These are phyloP conservation scores for Heterodera filipjevi DNA, from an alignment of 2,888 invertebrate genomes.

Conservation along the genomic window DNA sequence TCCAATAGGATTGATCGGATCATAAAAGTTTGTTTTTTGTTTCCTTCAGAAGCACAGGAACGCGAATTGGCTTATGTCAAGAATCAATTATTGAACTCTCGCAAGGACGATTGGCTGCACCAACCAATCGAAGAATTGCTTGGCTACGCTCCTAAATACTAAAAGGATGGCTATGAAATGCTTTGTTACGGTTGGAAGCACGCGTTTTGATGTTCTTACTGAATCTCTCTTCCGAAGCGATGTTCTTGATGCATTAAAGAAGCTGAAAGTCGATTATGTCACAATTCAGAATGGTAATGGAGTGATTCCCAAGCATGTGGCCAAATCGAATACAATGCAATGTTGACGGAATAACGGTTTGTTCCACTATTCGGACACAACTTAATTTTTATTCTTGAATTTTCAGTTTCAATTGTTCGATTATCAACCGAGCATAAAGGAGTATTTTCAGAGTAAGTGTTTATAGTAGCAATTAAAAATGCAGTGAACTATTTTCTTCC, in stretches of 20 bases:
- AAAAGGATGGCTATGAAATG: slow-evolving; percentile 65
- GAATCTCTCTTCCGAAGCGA: slow-evolving; percentile 72
- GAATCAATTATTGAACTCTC: slow-evolving; percentile 18
- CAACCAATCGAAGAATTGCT: slow-evolving; percentile 36
- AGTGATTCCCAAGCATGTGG: slow-evolving; percentile 30
- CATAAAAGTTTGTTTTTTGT: no score
- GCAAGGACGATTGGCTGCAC: slow-evolving; percentile 42
- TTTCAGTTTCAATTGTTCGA: slow-evolving; percentile 73
- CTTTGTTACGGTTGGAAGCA: slow-evolving; percentile 95
- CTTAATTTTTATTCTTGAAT: slow-evolving; percentile 15
- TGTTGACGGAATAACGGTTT: not conserved
- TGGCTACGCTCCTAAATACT: slow-evolving; percentile 31
- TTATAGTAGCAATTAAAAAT: no score
- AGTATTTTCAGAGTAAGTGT: slow-evolving; percentile 75
- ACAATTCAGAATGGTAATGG: slow-evolving; percentile 79
- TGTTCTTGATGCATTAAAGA: slow-evolving; percentile 72
- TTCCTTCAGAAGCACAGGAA: slow-evolving; percentile 42
- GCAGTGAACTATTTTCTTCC: no score
- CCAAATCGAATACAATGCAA: slow-evolving; percentile 11
- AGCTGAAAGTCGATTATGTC: slow-evolving; percentile 75
- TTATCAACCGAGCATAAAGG: slow-evolving; percentile 75
- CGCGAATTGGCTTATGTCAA: slow-evolving; percentile 24
- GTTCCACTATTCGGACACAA: not conserved
- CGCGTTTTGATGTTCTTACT: slow-evolving; percentile 84
- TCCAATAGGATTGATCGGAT: no score